Evolutionary conservation across 2,797 vertebrate genomes (phyloP), one percentile per base, ranked within the genome.

Genomic region (Calcarius lapponicus): DNA sequence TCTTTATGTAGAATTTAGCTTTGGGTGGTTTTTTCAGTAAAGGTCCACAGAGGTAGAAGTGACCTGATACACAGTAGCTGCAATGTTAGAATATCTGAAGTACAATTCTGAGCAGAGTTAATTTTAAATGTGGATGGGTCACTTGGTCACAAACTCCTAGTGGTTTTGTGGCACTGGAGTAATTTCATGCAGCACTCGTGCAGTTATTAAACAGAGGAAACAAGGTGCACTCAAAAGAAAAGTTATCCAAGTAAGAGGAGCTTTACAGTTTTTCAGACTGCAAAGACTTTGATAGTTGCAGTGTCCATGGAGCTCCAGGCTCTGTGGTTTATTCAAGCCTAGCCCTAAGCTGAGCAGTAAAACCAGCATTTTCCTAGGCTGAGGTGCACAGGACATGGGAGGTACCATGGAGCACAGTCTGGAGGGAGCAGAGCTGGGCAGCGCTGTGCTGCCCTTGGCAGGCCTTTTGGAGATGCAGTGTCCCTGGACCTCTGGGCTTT

Each of bases 371-470:
- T 69, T 45, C 19, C 29, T 53, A 18, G 43, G 21, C 53, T 2
- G 8, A 26, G 43, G 31, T 34, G 43, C 36, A 36, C 36, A 36
- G 36, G 36, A 36, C 36, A 36, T 36, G 36, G 36, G 8, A 26
- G 43, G 26, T 34, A 36, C 26, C 70, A 42, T 1, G 3, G 43
- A 58, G 32, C 26, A 36, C 0, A 0, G 21, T 32, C 43, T 36
- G 53, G 61, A 43, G 36, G 45, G 11, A 26, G 32, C 31, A 84
- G 14, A 21, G 11, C 2, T 26, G 43, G 21, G 4, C 43, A 58
- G 5, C 12, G 17, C 32, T 34, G 22, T 10, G 11, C 51, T 74
- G 6, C 43, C 36, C 53, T 51, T 66, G 42, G 24, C 50, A 64
- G 11, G 32, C 7, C 32, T 58, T 66, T 22, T 47, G 20, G 17